Base-by-base conservation (phyloP, 2,113 vertebrate genomes). In the Hypocryptadius cinnamomeus region DNA sequence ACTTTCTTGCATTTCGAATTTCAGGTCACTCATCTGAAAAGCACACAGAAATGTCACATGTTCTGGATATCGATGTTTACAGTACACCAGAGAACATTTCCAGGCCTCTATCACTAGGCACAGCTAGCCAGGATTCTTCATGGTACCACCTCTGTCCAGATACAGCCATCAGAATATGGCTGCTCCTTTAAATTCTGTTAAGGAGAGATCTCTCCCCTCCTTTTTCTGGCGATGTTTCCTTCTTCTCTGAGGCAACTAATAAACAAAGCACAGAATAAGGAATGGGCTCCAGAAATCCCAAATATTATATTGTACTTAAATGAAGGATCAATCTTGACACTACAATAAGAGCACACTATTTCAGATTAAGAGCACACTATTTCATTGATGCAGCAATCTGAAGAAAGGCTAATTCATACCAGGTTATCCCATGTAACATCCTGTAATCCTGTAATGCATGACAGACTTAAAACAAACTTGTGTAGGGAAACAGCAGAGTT, bases 71-170 rank as follows among this genome's bases (percentile, higher is more conserved):
- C 0, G 0, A 5, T 57, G 35, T 47, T 83, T 22, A 47, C 40
- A 79, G 53, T 3, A 0, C 8, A 13, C 15, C 81, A 71, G 47
- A 44, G 30, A 66, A 59, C 0, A 0, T 68, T 72, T 81, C 66
- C 30, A 64, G 44, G 48, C 24, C 33, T 57, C 51, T 44, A 2
- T 11, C 31, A 44, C 2, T 11, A 31, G 50, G 40, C 39, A 50
- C 50, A 47, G 30, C 12, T 16, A 51, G 40, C 59, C 40, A 37
- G 14, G n/a, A 63, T 48, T 79, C 56, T 37, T 39, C 18, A 10
- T 11, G 23, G 35, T 33, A 27, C 19, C 59, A 15, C 33, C 61
- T 42, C 61, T 79, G 56, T 59, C 71, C 28, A 6, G 53, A 33
- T 40, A 20, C 59, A 63, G 65, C 35, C 39, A 23, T 23, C n/a